Evolutionary conservation across 2,113 vertebrate species (phyloP).

Genomic region (Prochilodus magdalenae): DNA sequence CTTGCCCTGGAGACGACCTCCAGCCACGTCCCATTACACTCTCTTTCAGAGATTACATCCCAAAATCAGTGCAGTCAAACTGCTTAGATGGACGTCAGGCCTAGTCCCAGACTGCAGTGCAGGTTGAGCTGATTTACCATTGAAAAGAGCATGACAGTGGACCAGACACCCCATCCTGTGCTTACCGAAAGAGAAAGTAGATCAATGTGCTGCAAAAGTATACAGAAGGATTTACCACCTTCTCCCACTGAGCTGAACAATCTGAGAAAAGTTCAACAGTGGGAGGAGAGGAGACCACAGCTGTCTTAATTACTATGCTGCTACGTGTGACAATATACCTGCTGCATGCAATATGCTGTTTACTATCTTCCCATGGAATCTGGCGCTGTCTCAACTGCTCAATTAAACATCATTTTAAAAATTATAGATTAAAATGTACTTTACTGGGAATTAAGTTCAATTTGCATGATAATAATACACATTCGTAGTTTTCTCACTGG

Average conservation of each 20-base stretch:
- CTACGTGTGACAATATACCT: too few species aligned
- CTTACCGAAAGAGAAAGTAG: background rate
- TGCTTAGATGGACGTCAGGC: conserved; percentile 25
- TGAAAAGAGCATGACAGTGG: background rate
- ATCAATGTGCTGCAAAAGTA: background rate
- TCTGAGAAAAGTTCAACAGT: conserved; percentile 14
- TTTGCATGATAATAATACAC: too few species aligned
- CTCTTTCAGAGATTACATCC: conserved; percentile 20
- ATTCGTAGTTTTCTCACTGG: too few species aligned
- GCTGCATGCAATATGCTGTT: too few species aligned
- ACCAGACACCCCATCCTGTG: background rate
- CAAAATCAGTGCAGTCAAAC: background rate
- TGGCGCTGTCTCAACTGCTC: too few species aligned
- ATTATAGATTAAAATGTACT: too few species aligned
- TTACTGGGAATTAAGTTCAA: too few species aligned
- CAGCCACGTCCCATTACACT: conserved; percentile 40
- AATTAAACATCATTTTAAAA: too few species aligned
- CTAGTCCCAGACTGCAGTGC: conserved; percentile 1
- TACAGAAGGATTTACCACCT: background rate
- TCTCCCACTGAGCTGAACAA: background rate
- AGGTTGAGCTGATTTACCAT: conserved; percentile 6
- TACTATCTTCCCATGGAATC: too few species aligned
- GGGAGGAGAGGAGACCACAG: conserved; percentile 6
- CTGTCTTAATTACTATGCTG: background rate
- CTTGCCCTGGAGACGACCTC: conserved; percentile 6